Evolutionary conservation across 2,888 invertebrate species (phyloP).

Genomic region (Rhingia campestris): DNA sequence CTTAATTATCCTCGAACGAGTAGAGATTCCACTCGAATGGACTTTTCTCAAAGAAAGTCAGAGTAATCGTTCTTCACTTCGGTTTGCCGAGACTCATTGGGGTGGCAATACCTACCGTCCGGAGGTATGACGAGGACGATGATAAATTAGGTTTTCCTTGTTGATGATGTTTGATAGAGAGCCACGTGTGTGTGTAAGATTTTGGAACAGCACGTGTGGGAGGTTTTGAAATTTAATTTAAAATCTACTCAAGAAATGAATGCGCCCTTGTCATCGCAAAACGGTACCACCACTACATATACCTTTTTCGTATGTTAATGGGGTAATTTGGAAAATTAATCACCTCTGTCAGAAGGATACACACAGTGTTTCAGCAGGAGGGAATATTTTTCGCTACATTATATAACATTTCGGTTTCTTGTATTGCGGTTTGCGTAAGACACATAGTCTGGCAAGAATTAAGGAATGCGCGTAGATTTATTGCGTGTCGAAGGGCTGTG

Average conservation of each 20-base stretch:
- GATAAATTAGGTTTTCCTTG: constrained; percentile 49
- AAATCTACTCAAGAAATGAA: constrained; percentile 60
- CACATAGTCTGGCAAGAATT: neutral
- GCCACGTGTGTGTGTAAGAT: constrained; percentile 13
- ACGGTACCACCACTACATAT: constrained; percentile 32
- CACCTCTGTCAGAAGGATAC: constrained; percentile 59
- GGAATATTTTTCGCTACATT: constrained; percentile 54
- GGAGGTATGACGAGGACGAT: constrained; percentile 42
- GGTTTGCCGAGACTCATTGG: constrained; percentile 1
- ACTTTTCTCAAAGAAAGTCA: constrained; percentile 37
- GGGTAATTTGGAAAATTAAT: constrained; percentile 73
- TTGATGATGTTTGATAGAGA: constrained; percentile 13
- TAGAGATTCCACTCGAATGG: constrained; percentile 39
- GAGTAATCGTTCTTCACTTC: constrained; percentile 29
- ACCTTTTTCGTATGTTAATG: constrained; percentile 67
- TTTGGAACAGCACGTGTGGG: neutral
- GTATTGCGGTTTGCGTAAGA: constrained; percentile 24
- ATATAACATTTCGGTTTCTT: constrained; percentile 57
- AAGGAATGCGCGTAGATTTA: constrained; percentile 62
- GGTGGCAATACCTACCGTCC: neutral
- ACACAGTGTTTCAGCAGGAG: constrained; percentile 1
- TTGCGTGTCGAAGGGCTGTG: constrained; percentile 61
- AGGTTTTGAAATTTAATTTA: constrained; percentile 53
- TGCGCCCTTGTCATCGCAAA: constrained; percentile 59
- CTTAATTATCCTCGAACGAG: constrained; percentile 70